phyloP scores from a whole-genome alignment of 2,888 invertebrate species.

The Mantis religiosa region DNA sequence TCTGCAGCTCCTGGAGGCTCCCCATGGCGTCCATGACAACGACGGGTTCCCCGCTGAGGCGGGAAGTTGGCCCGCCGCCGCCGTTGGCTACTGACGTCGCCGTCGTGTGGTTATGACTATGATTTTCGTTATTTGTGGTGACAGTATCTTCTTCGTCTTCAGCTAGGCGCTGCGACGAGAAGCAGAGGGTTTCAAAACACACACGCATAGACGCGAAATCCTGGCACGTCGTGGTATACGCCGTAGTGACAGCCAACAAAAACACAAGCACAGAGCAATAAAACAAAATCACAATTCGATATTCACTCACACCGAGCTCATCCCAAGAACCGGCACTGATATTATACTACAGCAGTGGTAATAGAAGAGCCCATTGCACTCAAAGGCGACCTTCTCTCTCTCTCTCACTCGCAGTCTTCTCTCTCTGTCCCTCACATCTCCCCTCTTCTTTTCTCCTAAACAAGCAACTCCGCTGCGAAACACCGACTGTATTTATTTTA shows the following conservation, averaged over 20 bases:
- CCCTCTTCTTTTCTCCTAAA: neutral
- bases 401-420: neutral
- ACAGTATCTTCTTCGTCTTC: slow-evolving; percentile 65
- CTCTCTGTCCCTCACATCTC: neutral
- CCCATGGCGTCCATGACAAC: slow-evolving; percentile 32
- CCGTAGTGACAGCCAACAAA: neutral
- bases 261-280: slow-evolving; percentile 1
- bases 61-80: slow-evolving; percentile 31
- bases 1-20: slow-evolving; percentile 43
- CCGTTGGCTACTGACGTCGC: slow-evolving; percentile 34
- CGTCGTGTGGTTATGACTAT: slow-evolving; percentile 28
- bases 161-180: slow-evolving; percentile 81
- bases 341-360: neutral
- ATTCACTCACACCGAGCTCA: neutral
- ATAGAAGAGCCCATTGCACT: neutral
- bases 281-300: neutral
- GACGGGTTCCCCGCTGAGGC: slow-evolving; percentile 34
- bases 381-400: neutral
- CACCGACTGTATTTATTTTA: neutral
- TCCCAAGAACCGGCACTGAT: neutral
- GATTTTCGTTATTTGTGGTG: slow-evolving; percentile 29
- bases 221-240: neutral
- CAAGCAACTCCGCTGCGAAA: neutral
- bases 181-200: slow-evolving; percentile 86
- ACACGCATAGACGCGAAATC: slow-evolving; percentile 69